Evolutionary conservation across 2,797 vertebrate species (phyloP), one percentile per base, ranked within the genome.

Genomic region (Lutjanus argentimaculatus): DNA sequence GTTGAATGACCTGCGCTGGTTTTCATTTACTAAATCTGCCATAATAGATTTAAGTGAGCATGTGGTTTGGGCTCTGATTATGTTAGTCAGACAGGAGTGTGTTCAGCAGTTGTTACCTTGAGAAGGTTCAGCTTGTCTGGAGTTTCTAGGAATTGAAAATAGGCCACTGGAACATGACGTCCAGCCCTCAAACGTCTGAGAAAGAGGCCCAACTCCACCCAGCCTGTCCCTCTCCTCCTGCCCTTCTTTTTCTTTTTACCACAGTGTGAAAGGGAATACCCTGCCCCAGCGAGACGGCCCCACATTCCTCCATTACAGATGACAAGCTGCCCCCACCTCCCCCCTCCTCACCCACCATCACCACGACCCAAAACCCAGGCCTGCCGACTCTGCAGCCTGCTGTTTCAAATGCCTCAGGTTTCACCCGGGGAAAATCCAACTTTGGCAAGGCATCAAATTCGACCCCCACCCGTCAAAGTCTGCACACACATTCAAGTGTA

Each of bases 221-320:
- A 46, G 66, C 71, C 75, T 77, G 59, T 79, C 80, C 81, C 79
- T 86, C 64, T 58, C 68, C 82, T 75, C 40, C 10, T 80, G 75
- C 72, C 82, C 64, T 74, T 87, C 67, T 82, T 76, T 79, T 85
- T 79, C 42, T 77, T 74, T 81, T 77, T 59, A 82, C 70, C 85
- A 19, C 2, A 73, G 75, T 77, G 83, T 90, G 91, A 94, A 94
- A 93, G 80, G 83, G 90, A 91, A 95, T 93, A 94, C 90, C 83
- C 77, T 72, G 82, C 84, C 80, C 81, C 85, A 83, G 75, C 43
- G 70, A 92, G 86, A 91, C 75, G 85, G 87, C 89, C 86, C 88
- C 88, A 89, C 91, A 92, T 95, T 95, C 92, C 90, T 93, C 87
- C 86, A 89, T 90, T 92, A 90, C 87, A 88, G 85, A 91, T 91